A percentile compares a stretch with the other conserved stretches of the same genome.
These are phyloP conservation scores for Seriola aureovittata DNA, from an alignment of 2,113 vertebrate genomes.

Conservation along the genomic window DNA sequence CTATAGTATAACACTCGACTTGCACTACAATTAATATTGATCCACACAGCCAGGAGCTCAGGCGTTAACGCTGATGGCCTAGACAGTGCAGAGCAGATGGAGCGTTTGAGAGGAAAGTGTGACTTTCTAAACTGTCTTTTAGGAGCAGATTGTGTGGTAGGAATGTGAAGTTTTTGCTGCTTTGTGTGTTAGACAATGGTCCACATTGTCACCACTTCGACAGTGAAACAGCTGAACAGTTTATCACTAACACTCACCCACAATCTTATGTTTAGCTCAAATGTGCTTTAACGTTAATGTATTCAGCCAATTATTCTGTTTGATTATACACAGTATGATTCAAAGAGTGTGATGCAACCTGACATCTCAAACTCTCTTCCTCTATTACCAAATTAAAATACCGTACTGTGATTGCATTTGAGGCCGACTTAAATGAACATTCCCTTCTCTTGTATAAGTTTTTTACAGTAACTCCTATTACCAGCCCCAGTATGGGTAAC, in stretches of 20 bases:
- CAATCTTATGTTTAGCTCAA: no score
- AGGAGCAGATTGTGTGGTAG: background rate
- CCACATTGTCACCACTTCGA: background rate
- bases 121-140: constrained; percentile 33
- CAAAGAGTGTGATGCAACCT: background rate
- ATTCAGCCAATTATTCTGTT: background rate
- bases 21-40: constrained; percentile 81
- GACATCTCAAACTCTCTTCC: background rate
- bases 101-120: constrained; percentile 50
- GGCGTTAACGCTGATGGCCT: constrained; percentile 40
- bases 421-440: background rate
- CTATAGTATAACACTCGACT: constrained; percentile 71
- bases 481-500: background rate
- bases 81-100: constrained; percentile 23
- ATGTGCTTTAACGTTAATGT: background rate
- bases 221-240: background rate
- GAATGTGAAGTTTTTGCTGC: background rate
- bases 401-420: no score
- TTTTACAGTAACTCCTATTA: background rate
- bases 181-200: background rate
- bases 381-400: background rate
- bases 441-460: background rate
- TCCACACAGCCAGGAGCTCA: constrained; percentile 53
- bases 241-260: background rate
- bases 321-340: background rate